Evolutionary conservation across 1,140 invertebrate genomes (phyloP).

Genomic region (Ceratina japonica): DNA sequence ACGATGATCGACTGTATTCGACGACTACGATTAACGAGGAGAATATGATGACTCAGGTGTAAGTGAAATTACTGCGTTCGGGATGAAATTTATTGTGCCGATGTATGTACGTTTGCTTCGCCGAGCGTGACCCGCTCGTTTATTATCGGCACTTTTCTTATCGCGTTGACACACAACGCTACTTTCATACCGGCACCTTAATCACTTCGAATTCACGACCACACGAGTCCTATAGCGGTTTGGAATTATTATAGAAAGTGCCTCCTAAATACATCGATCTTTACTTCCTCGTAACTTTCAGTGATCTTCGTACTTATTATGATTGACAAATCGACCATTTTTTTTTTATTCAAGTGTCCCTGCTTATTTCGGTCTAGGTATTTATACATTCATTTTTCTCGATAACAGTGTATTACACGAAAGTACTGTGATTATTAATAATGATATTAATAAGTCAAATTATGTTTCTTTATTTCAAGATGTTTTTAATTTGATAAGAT

Average conservation of each 20-base stretch:
- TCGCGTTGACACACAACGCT: slow-evolving; percentile 9
- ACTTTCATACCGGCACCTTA: slow-evolving; percentile 11
- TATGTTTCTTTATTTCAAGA: too few relatives aligned
- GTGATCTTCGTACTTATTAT: background rate
- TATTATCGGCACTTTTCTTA: slow-evolving; percentile 24
- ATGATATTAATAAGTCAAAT: too few relatives aligned
- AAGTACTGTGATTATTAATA: too few relatives aligned
- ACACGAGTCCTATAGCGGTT: background rate
- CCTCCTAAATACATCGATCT: background rate
- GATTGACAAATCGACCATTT: background rate
- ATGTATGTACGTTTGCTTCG: background rate
- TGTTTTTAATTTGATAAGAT: too few relatives aligned
- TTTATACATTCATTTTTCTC: background rate
- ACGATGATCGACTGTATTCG: slow-evolving; percentile 7
- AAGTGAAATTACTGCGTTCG: slow-evolving; percentile 23
- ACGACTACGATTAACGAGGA: slow-evolving; percentile 27
- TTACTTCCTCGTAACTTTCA: background rate
- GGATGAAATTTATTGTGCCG: background rate
- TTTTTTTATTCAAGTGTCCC: background rate
- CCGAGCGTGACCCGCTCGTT: background rate
- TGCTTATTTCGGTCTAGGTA: background rate
- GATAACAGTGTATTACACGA: background rate
- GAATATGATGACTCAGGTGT: slow-evolving; percentile 31
- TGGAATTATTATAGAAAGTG: background rate
- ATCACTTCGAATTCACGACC: slow-evolving; percentile 13